Evolutionary conservation across 2,113 vertebrate species (phyloP), one percentile per base, ranked within the genome.

Genomic region (Prunella himalayana): DNA sequence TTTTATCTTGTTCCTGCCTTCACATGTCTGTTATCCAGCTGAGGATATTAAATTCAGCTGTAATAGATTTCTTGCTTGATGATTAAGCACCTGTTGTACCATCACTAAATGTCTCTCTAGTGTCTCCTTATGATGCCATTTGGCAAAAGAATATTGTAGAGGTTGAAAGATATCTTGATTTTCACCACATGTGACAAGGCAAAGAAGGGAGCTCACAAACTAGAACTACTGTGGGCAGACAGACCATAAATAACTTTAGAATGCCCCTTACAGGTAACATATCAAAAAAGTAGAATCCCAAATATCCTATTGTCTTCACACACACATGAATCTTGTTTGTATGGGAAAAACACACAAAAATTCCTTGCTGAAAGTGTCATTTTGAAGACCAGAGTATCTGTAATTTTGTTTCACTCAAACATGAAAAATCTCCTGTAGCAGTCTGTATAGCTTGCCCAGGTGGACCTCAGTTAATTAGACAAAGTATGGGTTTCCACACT

Each of bases 1-100:
- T 82, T 77, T 56, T 56, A 42, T 41, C 39, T 47, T 0, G 0
- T 1, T 3, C 20, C 47, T 66, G 15, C 35, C 47, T 71, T 90
- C 78, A 35, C 6, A 4, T 2, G 10, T 42, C 14, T 56, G 22
- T 42, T 81, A 31, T 7, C 30, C 30, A 54, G 21, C 7, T 66
- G 53, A 81, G 51, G 24, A 37, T 70, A 50, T 42, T 60, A 86
- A 1, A 1, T 49, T 54, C 35, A 75, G 12, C 14, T 50, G 8
- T 49, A 64, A 64, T 7, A 47, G 31, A 49, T 84, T 82, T 81
- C 51, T 86, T 91, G 35, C 51, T 56, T 78, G 72, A 79, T 41
- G 18, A 37, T 61, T 39, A 86, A 51, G 6, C 0, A 0, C 22
- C 27, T 11, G 10, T 70, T 31, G 7, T 14, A 28, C 18, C 27